Evolutionary conservation across 2,113 vertebrate species (phyloP).

Genomic region (Mormyrus lacerda): DNA sequence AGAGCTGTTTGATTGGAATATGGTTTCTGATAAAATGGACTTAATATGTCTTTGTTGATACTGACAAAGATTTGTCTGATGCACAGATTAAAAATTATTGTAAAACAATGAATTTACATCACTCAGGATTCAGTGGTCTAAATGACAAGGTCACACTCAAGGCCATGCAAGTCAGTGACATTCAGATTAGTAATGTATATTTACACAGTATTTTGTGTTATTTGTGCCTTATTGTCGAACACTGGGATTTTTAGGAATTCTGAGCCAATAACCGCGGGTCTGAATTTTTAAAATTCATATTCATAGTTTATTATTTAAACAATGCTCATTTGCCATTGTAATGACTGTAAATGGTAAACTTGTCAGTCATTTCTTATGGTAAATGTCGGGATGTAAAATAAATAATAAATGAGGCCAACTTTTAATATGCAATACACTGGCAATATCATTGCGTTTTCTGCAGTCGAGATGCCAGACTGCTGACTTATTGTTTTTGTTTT

Average conservation of each 20-base stretch:
- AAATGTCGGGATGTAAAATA: conserved; percentile 7
- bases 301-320: conserved; percentile 1
- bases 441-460: not conserved
- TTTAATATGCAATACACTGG: not conserved
- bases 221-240: not conserved
- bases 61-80: not conserved
- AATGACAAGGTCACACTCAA: not conserved
- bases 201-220: not conserved
- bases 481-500: not conserved
- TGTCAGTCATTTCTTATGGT: conserved; percentile 13
- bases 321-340: conserved; percentile 13
- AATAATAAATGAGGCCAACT: conserved; percentile 1
- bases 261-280: not conserved
- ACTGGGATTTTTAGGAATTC: not conserved
- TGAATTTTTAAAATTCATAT: not conserved
- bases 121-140: not conserved
- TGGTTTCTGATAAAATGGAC: not conserved
- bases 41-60: not conserved
- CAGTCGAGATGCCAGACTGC: not conserved
- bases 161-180: not conserved
- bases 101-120: not conserved
- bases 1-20: not conserved
- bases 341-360: conserved; percentile 13
- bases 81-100: not conserved
- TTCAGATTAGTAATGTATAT: not conserved